phyloP scores from a whole-genome alignment of 2,113 vertebrate species.

The Gasterosteus nipponicus region DNA sequence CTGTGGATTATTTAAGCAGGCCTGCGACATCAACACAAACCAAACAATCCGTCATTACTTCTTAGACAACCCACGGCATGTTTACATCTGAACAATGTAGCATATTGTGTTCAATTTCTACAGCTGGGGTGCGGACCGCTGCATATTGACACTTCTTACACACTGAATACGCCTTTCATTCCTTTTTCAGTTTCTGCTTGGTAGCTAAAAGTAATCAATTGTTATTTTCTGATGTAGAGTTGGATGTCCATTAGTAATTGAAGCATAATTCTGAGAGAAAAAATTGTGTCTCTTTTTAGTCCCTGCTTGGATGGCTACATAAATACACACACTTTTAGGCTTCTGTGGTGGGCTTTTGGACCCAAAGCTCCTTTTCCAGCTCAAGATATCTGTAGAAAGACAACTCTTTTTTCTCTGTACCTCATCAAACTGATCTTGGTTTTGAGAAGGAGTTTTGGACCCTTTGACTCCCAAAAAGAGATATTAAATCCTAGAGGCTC shows the following conservation, averaged over 20 bases:
- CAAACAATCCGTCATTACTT: conserved; percentile 40
- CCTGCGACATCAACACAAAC: conserved; percentile 26
- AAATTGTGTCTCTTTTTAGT: background rate
- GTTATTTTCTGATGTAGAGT: background rate
- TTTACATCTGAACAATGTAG: conserved; percentile 60
- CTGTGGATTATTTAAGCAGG: conserved; percentile 24
- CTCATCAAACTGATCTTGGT: background rate
- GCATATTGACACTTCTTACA: background rate
- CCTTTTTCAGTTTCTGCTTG: background rate
- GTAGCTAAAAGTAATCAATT: background rate
- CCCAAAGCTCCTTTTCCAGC: background rate
- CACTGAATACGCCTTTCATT: background rate
- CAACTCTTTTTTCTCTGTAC: background rate
- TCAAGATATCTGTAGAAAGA: background rate
- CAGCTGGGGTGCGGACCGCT: conserved; percentile 10
- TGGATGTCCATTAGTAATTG: background rate
- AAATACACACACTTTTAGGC: background rate
- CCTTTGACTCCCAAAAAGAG: background rate
- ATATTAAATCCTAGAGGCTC: background rate
- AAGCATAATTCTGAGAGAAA: background rate
- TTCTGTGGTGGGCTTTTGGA: background rate
- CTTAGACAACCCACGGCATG: conserved; percentile 52
- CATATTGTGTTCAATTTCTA: conserved; percentile 22
- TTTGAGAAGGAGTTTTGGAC: background rate
- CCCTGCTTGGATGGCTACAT: background rate